Evolutionary conservation across 2,888 invertebrate species (phyloP).

Genomic region (Xanthorhoe spadicearia): DNA sequence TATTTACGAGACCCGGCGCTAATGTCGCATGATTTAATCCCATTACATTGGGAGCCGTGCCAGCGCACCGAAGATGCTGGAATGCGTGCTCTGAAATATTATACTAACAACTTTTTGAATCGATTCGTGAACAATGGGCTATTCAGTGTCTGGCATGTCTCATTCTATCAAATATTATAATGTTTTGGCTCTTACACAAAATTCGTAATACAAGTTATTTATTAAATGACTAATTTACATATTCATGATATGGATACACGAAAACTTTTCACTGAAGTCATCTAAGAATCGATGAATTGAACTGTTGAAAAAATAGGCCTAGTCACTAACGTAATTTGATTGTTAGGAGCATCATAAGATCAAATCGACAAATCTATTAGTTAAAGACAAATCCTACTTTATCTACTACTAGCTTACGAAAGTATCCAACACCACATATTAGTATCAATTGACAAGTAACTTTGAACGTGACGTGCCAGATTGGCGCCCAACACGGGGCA

Average conservation of each 20-base stretch:
- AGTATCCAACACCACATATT: constrained; percentile 1
- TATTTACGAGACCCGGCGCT: constrained; percentile 75
- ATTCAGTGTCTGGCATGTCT: background rate
- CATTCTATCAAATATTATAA: background rate
- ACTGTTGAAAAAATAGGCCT: background rate
- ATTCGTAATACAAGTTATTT: too few relatives aligned
- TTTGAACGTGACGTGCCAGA: constrained; percentile 12
- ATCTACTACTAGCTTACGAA: background rate
- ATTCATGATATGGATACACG: too few relatives aligned
- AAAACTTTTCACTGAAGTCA: background rate
- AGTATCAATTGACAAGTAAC: constrained; percentile 21
- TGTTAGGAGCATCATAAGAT: background rate
- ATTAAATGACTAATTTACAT: too few relatives aligned
- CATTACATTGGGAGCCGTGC: constrained; percentile 79
- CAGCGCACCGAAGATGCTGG: constrained; percentile 45
- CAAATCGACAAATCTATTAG: background rate
- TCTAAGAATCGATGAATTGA: background rate
- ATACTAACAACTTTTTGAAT: constrained; percentile 16
- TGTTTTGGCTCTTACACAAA: too few relatives aligned
- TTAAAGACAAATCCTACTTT: background rate
- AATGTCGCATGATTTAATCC: constrained; percentile 84
- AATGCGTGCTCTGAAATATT: constrained; percentile 28
- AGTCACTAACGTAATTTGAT: background rate
- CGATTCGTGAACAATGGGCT: constrained; percentile 8
- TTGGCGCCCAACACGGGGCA: constrained; percentile 29